Percentiles rank a stretch among this genome's conserved stretches.
Conservation (phyloP, 2,888 invertebrate genomes). For the Tiphia femorata region DNA sequence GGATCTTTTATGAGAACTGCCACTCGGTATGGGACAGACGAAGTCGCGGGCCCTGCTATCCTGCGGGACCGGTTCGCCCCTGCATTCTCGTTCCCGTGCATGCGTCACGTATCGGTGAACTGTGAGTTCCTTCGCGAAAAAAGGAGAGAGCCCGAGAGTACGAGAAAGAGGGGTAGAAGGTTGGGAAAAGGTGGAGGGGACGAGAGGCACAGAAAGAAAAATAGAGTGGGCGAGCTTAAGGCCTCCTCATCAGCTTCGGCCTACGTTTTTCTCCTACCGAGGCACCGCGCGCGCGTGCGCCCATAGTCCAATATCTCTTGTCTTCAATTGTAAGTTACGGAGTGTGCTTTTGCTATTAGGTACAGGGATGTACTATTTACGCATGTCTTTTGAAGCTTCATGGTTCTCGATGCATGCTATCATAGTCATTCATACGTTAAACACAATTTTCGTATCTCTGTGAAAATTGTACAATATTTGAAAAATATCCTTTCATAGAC, state of each 20-base stretch:
- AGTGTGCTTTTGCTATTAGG: no score
- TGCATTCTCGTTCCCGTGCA: constrained; percentile 37
- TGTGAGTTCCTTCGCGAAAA: constrained; percentile 33
- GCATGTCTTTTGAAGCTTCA: no score
- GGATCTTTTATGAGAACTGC: constrained; percentile 13
- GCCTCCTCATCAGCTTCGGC: constrained; percentile 39
- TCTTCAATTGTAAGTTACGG: no score
- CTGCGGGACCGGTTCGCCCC: constrained; percentile 50
- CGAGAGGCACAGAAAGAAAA: constrained; percentile 16
- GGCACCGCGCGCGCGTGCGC: no score
- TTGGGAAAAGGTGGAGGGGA: constrained; percentile 16
- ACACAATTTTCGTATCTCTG: no score
- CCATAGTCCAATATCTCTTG: no score
- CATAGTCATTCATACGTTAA: no score
- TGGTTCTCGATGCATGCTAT: no score
- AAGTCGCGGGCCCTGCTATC: constrained; percentile 19
- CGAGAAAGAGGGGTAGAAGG: constrained; percentile 11
- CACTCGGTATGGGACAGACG: neutral
- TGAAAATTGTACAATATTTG: no score
- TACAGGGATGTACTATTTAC: no score
- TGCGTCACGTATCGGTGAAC: constrained; percentile 38
- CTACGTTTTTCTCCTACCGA: no score
- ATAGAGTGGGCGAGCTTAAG: constrained; percentile 45
- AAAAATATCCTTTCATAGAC: no score
- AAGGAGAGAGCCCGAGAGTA: neutral